phyloP scores from a whole-genome alignment of 1,140 invertebrate species.

The Procambarus clarkii region DNA sequence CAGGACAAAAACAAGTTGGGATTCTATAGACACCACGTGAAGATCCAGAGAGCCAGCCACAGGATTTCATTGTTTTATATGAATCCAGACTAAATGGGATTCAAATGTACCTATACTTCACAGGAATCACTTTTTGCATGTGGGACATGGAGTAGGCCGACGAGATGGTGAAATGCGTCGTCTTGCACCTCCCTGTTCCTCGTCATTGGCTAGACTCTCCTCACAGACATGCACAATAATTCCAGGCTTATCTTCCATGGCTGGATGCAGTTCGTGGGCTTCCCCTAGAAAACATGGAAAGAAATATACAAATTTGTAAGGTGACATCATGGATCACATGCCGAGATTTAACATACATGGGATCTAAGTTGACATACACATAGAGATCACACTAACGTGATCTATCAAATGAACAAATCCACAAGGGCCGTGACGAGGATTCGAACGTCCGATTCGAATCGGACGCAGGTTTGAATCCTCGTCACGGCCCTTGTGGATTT shows the following conservation, averaged over 20 bases:
- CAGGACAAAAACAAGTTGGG: neutral
- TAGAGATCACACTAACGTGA: too few relatives aligned
- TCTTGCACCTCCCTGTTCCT: conserved; percentile 39
- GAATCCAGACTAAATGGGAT: conserved; percentile 2
- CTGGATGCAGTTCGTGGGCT: conserved; percentile 68
- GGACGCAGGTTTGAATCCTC: too few relatives aligned
- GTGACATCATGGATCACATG: too few relatives aligned
- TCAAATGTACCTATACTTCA: neutral
- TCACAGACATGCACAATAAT: conserved; percentile 69
- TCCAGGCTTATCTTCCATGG: conserved; percentile 65
- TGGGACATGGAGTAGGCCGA: conserved; percentile 37
- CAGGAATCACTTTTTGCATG: neutral
- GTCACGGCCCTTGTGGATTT: too few relatives aligned
- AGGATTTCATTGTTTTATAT: neutral
- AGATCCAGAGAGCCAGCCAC: neutral
- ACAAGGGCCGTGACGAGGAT: too few relatives aligned
- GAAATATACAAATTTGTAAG: neutral
- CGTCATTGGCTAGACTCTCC: conserved; percentile 1
- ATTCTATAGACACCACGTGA: neutral
- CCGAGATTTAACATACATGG: too few relatives aligned
- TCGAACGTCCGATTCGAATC: too few relatives aligned
- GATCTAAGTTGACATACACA: too few relatives aligned
- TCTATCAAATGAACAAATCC: too few relatives aligned
- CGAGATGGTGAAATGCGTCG: conserved; percentile 49
- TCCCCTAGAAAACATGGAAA: conserved; percentile 54